Evolutionary conservation across 2,888 invertebrate species (phyloP).

Genomic region (Punctoribates punctum): DNA sequence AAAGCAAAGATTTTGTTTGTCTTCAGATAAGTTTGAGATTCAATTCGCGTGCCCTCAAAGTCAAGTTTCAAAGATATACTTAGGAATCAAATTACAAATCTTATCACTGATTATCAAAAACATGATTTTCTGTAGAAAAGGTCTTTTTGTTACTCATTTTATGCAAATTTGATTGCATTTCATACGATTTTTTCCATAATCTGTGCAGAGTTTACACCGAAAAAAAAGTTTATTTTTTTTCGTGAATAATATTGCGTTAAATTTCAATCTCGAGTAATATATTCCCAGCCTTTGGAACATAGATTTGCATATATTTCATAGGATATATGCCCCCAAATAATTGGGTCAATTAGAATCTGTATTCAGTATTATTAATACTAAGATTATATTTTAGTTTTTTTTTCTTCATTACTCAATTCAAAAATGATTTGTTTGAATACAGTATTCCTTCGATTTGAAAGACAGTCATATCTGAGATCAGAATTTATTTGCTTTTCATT

Average conservation of each 20-base stretch:
- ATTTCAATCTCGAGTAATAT: background rate
- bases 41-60: constrained; percentile 10
- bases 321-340: constrained; percentile 22
- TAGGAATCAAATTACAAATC: constrained; percentile 13
- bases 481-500: background rate
- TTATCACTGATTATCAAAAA: background rate
- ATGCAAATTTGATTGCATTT: constrained; percentile 14
- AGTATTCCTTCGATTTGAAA: background rate
- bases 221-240: no score
- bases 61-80: background rate
- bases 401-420: background rate
- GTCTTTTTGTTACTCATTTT: background rate
- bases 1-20: no score
- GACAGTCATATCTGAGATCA: no score
- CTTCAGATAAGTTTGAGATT: background rate
- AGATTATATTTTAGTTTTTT: background rate
- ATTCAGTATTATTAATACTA: background rate
- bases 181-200: background rate
- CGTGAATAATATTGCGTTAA: constrained; percentile 5
- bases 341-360: constrained; percentile 25
- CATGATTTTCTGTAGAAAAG: background rate
- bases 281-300: background rate
- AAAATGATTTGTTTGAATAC: background rate
- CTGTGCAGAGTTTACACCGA: background rate
- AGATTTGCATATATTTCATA: constrained; percentile 18